Evolutionary conservation across 1,140 invertebrate genomes (phyloP), one percentile per base, ranked within the genome.

Genomic region (Diorhabda carinulata): DNA sequence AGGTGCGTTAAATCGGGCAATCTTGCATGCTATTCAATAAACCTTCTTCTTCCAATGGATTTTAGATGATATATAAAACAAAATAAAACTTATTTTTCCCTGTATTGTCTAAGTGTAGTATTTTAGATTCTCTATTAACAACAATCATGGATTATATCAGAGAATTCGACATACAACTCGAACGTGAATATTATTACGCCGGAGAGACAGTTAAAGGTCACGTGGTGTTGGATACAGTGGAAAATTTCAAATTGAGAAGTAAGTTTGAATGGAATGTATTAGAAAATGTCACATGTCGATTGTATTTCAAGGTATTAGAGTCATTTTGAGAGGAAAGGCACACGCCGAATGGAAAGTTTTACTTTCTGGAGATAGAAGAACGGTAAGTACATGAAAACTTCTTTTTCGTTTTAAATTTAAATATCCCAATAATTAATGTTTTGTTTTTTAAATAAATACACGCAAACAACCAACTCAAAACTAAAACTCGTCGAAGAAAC

Each of bases 291-390:
- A 62, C n/a, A 65, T 41, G 9, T 8, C n/a, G 5, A 61, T 73
- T 68, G 69, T 77, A 69, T 73, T 82, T 84, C 71, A 78, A 93
- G 92, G 90, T 10, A 90, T 94, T 72, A 84, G 91, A 58, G 87
- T 93, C 9, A 84, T 90, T 9, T 81, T 94, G 44, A 81, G 92
- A 63, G 92, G 92, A 3, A 91, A 92, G 80, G 92, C 90, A 2
- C 91, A 93, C 72, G 90, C 89, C 0, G 91, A 94, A 82, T 92
- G 92, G 91, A 93, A 93, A 82, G 89, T 93, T 65, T 83, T 91
- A 66, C 86, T 92, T 58, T 90, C 89, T 60, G 91, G 92, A 5
- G 91, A 93, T 75, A 78, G 90, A 69, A 81, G 90, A 73, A 91
- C 89, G 42, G 87, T 80, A 75, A 77, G 72, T 75, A 62, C 7